Base-by-base conservation (phyloP, 2,888 invertebrate genomes). In the Synanthedon andrenaeformis region DNA sequence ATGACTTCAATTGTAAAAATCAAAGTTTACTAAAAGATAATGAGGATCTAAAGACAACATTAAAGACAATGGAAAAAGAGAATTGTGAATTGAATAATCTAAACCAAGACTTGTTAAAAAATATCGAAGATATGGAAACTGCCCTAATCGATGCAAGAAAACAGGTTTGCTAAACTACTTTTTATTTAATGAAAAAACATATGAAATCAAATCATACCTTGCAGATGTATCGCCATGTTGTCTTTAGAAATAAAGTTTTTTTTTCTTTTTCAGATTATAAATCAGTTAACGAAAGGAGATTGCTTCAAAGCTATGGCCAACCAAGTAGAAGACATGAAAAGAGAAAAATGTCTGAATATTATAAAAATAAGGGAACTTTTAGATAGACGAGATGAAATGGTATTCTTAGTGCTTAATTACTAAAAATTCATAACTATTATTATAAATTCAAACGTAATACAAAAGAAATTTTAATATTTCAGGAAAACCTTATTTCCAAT, bases 351-450 rank as follows among this genome's bases (percentile, higher is more conserved):
- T 1, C 48, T 54, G 1, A 75, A 70, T 54, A 72, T 72, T 19
- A 64, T 67, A 19, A 76, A 71, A 62, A 79, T 82, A 2, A 66
- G 70, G 42, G 68, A 74, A n/a, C 63, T 85, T 5, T 57, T 64
- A 4, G 69, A 81, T 53, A 74, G 72, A 67, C 60, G 82, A 57
- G 76, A 84, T n/a, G 70, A 75, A 65, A 69, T 72, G 64, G 86
- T 86, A 73, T 49, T 17, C 10, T 49, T 19, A 62, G 17, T 53
- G 14, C 41, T 6, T 41, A 5, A 49, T 45, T 11, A 45, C 12
- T 1, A 35, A 6, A 14, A 45, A 12, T 45, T n/a, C 6, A 45
- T 2, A 45, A 45, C 45, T n/a, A 14, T 45, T 10, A 35, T 10
- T 10, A 13, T n/a, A 45, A n/a, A 45, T 45, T 45, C 8, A 45